Conservation (phyloP, 2,888 invertebrate genomes). For the Melipona beecheii region DNA sequence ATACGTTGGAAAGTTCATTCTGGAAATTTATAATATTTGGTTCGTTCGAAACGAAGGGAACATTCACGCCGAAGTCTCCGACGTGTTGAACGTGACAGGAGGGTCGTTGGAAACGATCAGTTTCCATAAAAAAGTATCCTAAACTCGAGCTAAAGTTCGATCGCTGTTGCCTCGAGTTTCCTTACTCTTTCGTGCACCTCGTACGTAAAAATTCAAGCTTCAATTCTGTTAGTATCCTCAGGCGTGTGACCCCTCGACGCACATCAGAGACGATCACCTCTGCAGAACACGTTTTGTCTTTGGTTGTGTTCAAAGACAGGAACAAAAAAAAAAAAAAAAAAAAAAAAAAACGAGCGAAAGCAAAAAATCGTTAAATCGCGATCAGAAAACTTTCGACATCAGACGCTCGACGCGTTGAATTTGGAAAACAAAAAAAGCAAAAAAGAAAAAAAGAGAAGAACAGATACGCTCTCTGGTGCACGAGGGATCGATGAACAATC, state of each 20-base stretch:
- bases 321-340: no score
- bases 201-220: slow-evolving; percentile 44
- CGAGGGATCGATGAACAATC: neutral
- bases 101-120: neutral
- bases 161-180: neutral
- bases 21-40: neutral
- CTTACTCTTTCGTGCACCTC: slow-evolving; percentile 65
- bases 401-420: neutral
- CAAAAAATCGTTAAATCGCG: no score
- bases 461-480: neutral
- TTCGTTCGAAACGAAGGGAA: neutral
- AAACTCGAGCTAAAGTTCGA: neutral
- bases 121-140: no score
- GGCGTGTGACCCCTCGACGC: slow-evolving; percentile 40
- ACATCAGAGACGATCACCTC: slow-evolving; percentile 2
- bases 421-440: neutral
- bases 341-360: no score
- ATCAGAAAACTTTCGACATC: no score
- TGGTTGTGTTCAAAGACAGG: no score
- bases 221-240: slow-evolving; percentile 59
- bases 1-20: neutral
- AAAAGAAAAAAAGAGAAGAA: no score
- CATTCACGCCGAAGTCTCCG: neutral
- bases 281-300: no score
- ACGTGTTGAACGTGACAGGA: neutral